A percentile compares a stretch with the other conserved stretches of the same genome.
These are phyloP conservation scores for Ceratoteleas bidentatus DNA, from an alignment of 1,140 invertebrate species.

Conservation along the genomic window DNA sequence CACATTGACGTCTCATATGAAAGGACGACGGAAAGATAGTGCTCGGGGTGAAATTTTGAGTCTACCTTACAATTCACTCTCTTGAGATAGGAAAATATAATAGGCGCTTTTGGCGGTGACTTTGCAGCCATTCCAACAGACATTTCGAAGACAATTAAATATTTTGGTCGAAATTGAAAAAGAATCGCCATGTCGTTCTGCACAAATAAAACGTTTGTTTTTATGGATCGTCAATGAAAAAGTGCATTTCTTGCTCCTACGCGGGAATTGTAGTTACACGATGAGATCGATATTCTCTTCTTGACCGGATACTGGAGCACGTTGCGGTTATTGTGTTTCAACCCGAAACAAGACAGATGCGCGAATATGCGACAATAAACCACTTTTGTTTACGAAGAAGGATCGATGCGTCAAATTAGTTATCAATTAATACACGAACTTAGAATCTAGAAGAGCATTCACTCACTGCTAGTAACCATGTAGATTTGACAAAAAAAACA, in stretches of 20 bases:
- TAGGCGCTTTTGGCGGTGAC: slow-evolving; percentile 1
- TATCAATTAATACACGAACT: slow-evolving; percentile 3
- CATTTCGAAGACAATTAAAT: too few relatives aligned
- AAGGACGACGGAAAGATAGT: slow-evolving; percentile 22
- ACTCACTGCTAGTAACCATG: neutral
- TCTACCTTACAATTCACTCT: slow-evolving; percentile 25
- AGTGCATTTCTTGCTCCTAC: slow-evolving; percentile 31
- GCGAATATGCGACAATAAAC: slow-evolving; percentile 34
- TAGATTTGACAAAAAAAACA: neutral
- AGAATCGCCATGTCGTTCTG: neutral
- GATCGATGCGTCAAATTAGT: slow-evolving; percentile 19
- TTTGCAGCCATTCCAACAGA: neutral
- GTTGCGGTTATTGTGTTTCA: slow-evolving; percentile 58
- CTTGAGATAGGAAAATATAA: slow-evolving; percentile 28
- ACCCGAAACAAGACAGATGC: slow-evolving; percentile 40
- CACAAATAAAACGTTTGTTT: slow-evolving; percentile 8
- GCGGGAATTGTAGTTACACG: slow-evolving; percentile 18
- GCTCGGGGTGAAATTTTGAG: slow-evolving; percentile 22
- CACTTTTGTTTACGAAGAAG: slow-evolving; percentile 19
- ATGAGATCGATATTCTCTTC: slow-evolving; percentile 45
- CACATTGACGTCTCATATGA: slow-evolving; percentile 28
- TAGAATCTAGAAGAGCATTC: neutral
- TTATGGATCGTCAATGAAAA: slow-evolving; percentile 11
- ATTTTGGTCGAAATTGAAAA: too few relatives aligned
- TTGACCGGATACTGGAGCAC: slow-evolving; percentile 41